Percentiles rank a stretch among this genome's conserved stretches.
Evolutionary conservation across 2,888 invertebrate species (phyloP).

Genomic region (Hymenopus coronatus): DNA sequence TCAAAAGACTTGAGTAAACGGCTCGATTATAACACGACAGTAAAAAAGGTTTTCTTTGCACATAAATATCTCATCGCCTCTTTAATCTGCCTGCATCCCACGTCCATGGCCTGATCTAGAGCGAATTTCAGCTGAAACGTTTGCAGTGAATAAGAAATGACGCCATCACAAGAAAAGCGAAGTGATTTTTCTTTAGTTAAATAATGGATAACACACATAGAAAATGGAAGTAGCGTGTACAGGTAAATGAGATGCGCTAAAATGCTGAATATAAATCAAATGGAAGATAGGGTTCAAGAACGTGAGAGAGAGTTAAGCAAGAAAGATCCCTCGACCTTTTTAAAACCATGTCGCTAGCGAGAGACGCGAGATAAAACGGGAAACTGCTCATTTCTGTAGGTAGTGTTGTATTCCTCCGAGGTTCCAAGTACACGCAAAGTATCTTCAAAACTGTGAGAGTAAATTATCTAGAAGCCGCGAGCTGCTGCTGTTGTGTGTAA

Average conservation of each 20-base stretch:
- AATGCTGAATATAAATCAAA: background rate
- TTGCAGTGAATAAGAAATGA: background rate
- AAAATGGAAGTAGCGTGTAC: background rate
- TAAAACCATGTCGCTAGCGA: background rate
- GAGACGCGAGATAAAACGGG: background rate
- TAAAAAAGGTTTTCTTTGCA: background rate
- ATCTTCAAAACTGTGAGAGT: no score
- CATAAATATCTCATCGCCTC: background rate
- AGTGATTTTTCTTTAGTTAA: background rate
- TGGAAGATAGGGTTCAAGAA: background rate
- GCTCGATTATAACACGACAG: background rate
- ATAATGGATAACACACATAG: background rate
- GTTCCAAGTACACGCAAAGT: no score
- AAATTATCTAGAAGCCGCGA: no score
- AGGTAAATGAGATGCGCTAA: background rate
- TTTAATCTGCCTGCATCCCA: background rate
- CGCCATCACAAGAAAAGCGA: background rate
- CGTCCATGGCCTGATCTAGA: background rate
- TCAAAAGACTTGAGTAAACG: background rate
- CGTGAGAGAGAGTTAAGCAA: background rate
- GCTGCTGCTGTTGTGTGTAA: no score
- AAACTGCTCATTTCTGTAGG: background rate
- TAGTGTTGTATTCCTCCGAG: no score
- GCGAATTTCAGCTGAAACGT: background rate
- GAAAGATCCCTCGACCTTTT: background rate